A percentile compares a stretch with the other conserved stretches of the same genome.
phyloP scores from a whole-genome alignment of 2,797 vertebrate genomes.

The Champsocephalus gunnari region DNA sequence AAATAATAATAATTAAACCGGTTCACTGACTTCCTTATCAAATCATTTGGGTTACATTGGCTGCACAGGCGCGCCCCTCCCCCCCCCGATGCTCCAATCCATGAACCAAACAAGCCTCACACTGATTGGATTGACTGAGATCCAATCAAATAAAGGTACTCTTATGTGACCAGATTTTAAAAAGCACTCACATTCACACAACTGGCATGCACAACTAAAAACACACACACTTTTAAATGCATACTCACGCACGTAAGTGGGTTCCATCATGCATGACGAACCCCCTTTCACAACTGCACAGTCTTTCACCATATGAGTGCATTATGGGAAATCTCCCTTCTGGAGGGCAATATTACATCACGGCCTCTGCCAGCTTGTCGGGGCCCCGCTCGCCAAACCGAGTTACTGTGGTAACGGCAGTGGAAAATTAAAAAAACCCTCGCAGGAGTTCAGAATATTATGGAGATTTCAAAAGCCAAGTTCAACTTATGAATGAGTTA shows the following conservation, averaged over 20 bases:
- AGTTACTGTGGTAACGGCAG: constrained; percentile 67
- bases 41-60: constrained; percentile 59
- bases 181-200: not conserved
- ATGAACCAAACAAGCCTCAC: constrained; percentile 57
- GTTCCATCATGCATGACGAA: too few relatives aligned
- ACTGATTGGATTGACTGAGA: constrained; percentile 78
- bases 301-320: constrained; percentile 29
- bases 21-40: constrained; percentile 56
- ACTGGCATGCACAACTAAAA: not conserved
- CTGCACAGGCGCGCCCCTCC: constrained; percentile 10
- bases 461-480: constrained; percentile 54
- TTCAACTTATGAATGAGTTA: constrained; percentile 61
- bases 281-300: not conserved
- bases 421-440: constrained; percentile 74
- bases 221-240: constrained; percentile 24
- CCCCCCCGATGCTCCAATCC: constrained; percentile 27
- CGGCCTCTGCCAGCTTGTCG: constrained; percentile 21
- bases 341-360: constrained; percentile 67
- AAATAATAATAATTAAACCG: not conserved
- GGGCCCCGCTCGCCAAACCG: constrained; percentile 41
- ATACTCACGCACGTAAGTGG: not conserved
- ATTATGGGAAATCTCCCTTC: constrained; percentile 71
- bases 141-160: constrained; percentile 75
- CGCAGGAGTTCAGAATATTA: constrained; percentile 57
- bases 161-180: constrained; percentile 59